Evolutionary conservation across 1,140 invertebrate species (phyloP).

Genomic region (Apis laboriosa): DNA sequence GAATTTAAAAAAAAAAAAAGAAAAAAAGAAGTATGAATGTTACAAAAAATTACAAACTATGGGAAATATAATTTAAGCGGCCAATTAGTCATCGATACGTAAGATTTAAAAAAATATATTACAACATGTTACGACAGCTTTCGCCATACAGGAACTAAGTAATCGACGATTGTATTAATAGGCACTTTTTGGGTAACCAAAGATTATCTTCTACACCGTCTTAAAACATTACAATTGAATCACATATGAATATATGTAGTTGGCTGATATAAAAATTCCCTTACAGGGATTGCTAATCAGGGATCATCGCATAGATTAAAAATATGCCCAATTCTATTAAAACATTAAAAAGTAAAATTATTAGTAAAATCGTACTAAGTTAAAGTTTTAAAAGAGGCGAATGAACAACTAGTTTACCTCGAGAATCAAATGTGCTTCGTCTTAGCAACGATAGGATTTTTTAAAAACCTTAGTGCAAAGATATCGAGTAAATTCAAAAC

Average conservation of each 20-base stretch:
- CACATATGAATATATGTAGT: conserved; percentile 34
- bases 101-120: conserved; percentile 53
- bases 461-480: conserved; percentile 23
- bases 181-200: conserved; percentile 67
- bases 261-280: conserved; percentile 46
- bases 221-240: conserved; percentile 50
- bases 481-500: conserved; percentile 16
- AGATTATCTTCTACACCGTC: conserved; percentile 64
- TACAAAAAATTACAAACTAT: conserved; percentile 37
- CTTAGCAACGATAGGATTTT: conserved; percentile 5
- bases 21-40: conserved; percentile 40
- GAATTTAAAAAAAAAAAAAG: not conserved
- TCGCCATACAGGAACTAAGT: conserved; percentile 46
- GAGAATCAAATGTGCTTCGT: conserved; percentile 43
- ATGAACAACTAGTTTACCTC: conserved; percentile 25
- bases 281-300: conserved; percentile 58
- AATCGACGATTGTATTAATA: conserved; percentile 48
- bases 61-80: conserved; percentile 39
- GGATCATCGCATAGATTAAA: conserved; percentile 60
- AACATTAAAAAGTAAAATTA: conserved; percentile 36
- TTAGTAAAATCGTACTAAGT: conserved; percentile 31
- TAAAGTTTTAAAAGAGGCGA: conserved; percentile 26
- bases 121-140: conserved; percentile 47
- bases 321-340: conserved; percentile 50
- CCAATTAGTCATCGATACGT: conserved; percentile 33